Evolutionary conservation across 2,113 vertebrate species (phyloP).

Genomic region (Cheirogaleus medius): DNA sequence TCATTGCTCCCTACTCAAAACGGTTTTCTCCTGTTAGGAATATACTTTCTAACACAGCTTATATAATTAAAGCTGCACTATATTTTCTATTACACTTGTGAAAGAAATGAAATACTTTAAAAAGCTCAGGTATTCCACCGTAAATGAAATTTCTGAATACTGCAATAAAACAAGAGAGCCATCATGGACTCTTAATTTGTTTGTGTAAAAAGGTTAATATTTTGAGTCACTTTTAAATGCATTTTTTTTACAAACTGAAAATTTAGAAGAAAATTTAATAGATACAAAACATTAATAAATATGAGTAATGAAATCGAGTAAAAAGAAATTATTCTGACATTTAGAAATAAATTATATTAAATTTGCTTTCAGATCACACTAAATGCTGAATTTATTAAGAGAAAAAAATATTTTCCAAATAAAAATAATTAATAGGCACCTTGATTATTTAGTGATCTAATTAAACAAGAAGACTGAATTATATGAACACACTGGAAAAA

Average conservation of each 20-base stretch:
- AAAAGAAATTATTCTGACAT: constrained; percentile 25
- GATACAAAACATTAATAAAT: background rate
- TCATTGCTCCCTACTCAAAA: background rate
- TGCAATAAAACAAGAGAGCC: background rate
- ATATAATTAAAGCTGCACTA: background rate
- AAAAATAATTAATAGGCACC: background rate
- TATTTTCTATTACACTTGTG: background rate
- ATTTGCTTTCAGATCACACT: background rate
- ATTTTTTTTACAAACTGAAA: background rate
- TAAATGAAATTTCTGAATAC: constrained; percentile 23
- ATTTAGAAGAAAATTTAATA: background rate
- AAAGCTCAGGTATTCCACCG: background rate
- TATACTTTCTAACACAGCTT: background rate
- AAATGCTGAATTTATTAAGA: background rate
- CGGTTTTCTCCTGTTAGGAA: background rate
- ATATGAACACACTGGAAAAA: background rate
- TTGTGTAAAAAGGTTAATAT: background rate
- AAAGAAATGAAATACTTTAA: constrained; percentile 27
- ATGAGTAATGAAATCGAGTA: constrained; percentile 1
- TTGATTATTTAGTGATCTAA: background rate
- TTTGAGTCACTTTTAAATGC: background rate
- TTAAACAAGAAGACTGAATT: background rate
- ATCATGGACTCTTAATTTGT: background rate
- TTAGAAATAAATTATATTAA: constrained; percentile 22
- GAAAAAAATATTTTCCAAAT: background rate